These are phyloP conservation scores for Clarias laeviceps DNA, from an alignment of 2,797 vertebrate genomes.

Conservation along the genomic window DNA sequence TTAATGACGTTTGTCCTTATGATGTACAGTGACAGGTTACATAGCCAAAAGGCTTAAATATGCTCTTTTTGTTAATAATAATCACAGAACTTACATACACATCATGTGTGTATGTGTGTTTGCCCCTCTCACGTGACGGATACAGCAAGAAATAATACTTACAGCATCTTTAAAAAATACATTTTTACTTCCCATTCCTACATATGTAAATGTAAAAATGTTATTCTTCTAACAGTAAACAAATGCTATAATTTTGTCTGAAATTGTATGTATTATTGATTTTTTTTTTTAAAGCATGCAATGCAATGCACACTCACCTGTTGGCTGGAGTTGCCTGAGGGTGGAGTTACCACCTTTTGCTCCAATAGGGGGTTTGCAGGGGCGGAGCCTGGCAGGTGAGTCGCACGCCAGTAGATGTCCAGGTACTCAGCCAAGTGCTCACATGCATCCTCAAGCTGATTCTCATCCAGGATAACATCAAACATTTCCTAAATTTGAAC, in stretches of 20 bases:
- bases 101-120: too few species aligned
- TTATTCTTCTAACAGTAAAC: not conserved
- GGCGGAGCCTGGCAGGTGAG: conserved; percentile 83
- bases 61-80: too few species aligned
- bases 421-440: conserved; percentile 93
- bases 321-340: conserved; percentile 88
- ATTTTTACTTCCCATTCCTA: not conserved
- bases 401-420: conserved; percentile 94
- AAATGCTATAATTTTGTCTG: not conserved
- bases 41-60: too few species aligned
- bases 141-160: too few species aligned
- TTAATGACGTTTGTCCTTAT: too few species aligned
- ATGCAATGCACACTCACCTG: conserved; percentile 74
- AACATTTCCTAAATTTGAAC: conserved; percentile 84
- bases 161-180: too few species aligned
- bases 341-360: conserved; percentile 81
- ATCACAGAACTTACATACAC: too few species aligned
- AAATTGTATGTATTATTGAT: not conserved
- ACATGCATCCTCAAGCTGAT: conserved; percentile 94
- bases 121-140: too few species aligned
- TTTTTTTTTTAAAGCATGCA: too few species aligned
- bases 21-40: too few species aligned
- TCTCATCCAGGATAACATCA: conserved; percentile 94
- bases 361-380: conserved; percentile 78
- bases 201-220: not conserved